These are phyloP conservation scores for Scaptodrosophila latifasciaeformis DNA, from an alignment of 2,888 invertebrate genomes.

Conservation along the genomic window DNA sequence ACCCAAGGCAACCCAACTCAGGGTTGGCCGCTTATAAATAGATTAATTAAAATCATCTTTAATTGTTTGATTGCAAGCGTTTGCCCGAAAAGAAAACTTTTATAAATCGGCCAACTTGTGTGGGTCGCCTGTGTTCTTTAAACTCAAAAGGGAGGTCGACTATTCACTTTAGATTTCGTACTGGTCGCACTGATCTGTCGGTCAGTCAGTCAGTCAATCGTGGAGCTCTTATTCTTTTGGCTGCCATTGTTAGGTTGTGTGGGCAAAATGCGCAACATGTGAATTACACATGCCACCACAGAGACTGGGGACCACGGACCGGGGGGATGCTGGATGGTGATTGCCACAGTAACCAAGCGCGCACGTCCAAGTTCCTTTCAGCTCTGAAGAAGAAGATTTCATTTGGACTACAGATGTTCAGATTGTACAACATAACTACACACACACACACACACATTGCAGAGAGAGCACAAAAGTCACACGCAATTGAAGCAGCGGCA, in stretches of 20 bases:
- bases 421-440: constrained; percentile 62
- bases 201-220: too few species aligned
- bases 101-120: constrained; percentile 6
- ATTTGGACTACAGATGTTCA: constrained; percentile 65
- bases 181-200: too few species aligned
- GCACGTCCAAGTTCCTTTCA: constrained; percentile 47
- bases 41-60: constrained; percentile 68
- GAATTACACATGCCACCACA: constrained; percentile 59
- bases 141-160: too few species aligned
- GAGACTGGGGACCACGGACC: too few species aligned
- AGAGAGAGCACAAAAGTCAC: constrained; percentile 51
- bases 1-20: too few species aligned
- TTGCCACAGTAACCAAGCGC: constrained; percentile 47
- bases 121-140: too few species aligned
- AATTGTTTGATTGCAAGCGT: constrained; percentile 65
- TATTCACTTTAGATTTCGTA: too few species aligned
- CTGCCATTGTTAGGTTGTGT: constrained; percentile 34
- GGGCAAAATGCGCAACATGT: constrained; percentile 66
- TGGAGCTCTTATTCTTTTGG: background rate
- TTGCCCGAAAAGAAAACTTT: constrained; percentile 45
- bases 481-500: constrained; percentile 67
- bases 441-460: constrained; percentile 15
- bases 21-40: constrained; percentile 51
- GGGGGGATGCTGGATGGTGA: too few species aligned
- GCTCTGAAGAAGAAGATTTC: constrained; percentile 61